A percentile compares a stretch with the other conserved stretches of the same genome.
phyloP scores from a whole-genome alignment of 2,113 vertebrate species.

The Callospermophilus lateralis region DNA sequence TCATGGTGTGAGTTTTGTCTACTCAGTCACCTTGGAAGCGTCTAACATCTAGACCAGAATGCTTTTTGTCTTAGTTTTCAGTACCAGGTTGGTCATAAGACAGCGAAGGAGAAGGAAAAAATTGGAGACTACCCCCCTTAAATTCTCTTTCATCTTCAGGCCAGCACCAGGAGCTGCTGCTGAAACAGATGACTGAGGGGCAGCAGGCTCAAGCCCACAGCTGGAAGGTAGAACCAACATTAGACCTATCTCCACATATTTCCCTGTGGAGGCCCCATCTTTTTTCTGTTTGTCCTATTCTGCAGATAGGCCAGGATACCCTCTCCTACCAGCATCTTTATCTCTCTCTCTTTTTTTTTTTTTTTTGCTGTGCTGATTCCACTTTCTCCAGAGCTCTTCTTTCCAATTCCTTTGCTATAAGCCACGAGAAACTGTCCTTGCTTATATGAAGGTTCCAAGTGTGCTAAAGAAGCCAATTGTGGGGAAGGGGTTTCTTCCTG shows the following conservation, averaged over 20 bases:
- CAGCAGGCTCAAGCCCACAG: not conserved
- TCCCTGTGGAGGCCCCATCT: not conserved
- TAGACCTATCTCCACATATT: not conserved
- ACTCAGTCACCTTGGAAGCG: conserved; percentile 93
- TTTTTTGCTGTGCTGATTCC: not conserved
- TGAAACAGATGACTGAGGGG: conserved; percentile 64
- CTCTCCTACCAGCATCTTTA: not conserved
- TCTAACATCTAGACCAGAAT: conserved; percentile 86
- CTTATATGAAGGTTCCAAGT: not conserved
- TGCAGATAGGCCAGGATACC: not conserved
- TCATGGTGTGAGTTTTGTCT: conserved; percentile 88
- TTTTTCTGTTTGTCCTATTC: not conserved
- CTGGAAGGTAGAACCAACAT: conserved; percentile 72
- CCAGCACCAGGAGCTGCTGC: conserved; percentile 71
- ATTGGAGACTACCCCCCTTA: not conserved
- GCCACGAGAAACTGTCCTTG: conserved; percentile 39
- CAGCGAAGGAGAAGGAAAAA: conserved; percentile 20
- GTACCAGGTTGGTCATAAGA: not conserved
- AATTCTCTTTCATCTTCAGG: conserved; percentile 53
- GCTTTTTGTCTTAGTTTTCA: conserved; percentile 21
- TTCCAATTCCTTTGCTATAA: not conserved
- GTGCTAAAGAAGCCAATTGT: not conserved
- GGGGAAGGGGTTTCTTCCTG: not conserved
- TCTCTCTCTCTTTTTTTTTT: not conserved
- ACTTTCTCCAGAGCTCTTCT: conserved; percentile 16